phyloP scores from a whole-genome alignment of 2,888 invertebrate genomes.

The Drosophila crucigera region DNA sequence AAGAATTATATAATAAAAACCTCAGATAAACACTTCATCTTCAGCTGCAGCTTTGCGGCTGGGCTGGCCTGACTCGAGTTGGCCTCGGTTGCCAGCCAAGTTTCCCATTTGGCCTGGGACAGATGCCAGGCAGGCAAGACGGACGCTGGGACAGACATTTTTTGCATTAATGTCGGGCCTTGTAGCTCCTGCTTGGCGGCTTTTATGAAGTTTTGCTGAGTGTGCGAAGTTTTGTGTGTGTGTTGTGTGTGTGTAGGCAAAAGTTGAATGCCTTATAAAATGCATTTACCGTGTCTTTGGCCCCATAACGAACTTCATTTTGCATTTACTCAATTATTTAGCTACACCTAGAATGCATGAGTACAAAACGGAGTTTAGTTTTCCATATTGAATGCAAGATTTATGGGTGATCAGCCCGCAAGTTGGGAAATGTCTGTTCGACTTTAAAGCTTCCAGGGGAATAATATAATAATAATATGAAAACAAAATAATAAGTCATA shows the following conservation, averaged over 20 bases:
- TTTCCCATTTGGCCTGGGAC: conserved; percentile 54
- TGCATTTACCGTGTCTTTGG: conserved; percentile 45
- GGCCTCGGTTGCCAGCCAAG: conserved; percentile 51
- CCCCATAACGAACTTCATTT: conserved; percentile 32
- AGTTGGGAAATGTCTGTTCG: background rate
- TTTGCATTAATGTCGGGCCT: conserved; percentile 42
- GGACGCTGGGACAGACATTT: conserved; percentile 21
- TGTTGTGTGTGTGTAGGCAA: conserved; percentile 18
- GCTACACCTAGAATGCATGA: background rate
- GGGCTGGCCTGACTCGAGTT: conserved; percentile 17
- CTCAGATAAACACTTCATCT: conserved; percentile 65
- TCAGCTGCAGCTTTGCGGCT: conserved; percentile 46
- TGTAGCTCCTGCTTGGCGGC: conserved; percentile 29
- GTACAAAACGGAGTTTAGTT: conserved; percentile 5
- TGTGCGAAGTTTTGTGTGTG: conserved; percentile 1
- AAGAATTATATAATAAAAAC: conserved; percentile 24
- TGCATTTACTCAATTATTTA: conserved; percentile 46
- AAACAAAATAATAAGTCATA: background rate
- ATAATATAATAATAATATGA: background rate
- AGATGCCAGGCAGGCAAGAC: conserved; percentile 7
- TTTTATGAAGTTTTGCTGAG: conserved; percentile 28
- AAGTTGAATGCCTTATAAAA: conserved; percentile 60
- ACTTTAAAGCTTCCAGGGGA: background rate
- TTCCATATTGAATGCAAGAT: conserved; percentile 2
- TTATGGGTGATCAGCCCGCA: conserved; percentile 1